phyloP scores from a whole-genome alignment of 2,113 vertebrate species.

The Phaethornis superciliosus region DNA sequence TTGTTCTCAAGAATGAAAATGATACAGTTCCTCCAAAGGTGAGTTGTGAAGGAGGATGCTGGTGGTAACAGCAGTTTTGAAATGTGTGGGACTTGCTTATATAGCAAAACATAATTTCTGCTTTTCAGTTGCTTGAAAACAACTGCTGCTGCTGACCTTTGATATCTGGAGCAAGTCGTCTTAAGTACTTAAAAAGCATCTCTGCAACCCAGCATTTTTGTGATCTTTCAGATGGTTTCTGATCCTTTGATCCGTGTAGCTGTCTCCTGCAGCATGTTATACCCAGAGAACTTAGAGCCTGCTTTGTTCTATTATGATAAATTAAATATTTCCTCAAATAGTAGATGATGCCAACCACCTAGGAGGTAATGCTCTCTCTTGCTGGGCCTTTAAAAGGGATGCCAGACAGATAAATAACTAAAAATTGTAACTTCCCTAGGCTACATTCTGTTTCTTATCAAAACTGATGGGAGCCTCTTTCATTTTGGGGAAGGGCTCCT shows the following conservation, averaged over 20 bases:
- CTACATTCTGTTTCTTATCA: not conserved
- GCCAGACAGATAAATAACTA: not conserved
- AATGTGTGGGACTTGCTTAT: not conserved
- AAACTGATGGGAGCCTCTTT: not conserved
- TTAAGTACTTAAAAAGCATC: not conserved
- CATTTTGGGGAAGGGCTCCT: not conserved
- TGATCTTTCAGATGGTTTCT: not conserved
- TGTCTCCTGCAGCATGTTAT: not conserved
- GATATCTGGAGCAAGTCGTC: not conserved
- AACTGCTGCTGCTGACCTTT: not conserved
- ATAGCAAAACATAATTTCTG: not conserved
- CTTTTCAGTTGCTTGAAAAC: not conserved
- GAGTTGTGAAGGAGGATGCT: not conserved
- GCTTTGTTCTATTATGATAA: not conserved
- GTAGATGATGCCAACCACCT: not conserved
- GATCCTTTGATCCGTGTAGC: not conserved
- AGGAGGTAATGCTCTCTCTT: not conserved
- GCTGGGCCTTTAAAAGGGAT: not conserved
- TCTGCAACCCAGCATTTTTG: not conserved
- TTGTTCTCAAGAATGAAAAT: conserved; percentile 99
- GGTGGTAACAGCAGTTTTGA: not conserved
- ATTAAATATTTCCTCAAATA: not conserved
- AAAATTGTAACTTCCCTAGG: not conserved
- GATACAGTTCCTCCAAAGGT: conserved; percentile 91
- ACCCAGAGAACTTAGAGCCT: not conserved